Conservation (phyloP, 2,797 vertebrate species). For the Enteromius paludinosus region DNA sequence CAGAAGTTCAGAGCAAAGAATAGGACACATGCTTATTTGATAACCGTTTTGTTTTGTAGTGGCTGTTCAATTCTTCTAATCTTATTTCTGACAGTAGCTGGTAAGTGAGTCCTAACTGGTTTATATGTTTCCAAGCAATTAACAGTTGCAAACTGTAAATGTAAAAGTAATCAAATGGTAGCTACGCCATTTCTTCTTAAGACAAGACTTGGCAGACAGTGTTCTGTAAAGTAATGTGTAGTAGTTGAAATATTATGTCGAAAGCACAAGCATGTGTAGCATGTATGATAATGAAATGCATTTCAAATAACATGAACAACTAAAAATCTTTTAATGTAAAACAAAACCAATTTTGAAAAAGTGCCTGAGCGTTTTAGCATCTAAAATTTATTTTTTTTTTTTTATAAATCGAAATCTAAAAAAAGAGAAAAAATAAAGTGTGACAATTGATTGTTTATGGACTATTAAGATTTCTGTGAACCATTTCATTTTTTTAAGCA, state of each 20-base stretch:
- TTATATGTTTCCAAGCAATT: no score
- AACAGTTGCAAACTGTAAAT: no score
- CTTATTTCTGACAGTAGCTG: no score
- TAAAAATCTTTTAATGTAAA: background rate
- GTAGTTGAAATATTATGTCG: background rate
- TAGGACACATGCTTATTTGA: background rate
- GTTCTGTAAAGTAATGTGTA: no score
- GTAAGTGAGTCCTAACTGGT: no score
- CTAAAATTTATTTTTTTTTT: background rate
- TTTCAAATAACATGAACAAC: background rate
- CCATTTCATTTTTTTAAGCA: background rate
- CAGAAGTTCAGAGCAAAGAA: background rate
- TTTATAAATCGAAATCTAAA: background rate
- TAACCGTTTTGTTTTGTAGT: no score
- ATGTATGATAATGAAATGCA: background rate
- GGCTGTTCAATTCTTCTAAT: background rate
- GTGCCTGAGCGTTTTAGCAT: background rate
- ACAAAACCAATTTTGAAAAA: background rate
- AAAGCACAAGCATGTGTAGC: background rate
- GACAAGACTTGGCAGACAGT: background rate
- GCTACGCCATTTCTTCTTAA: background rate
- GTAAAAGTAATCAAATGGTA: no score
- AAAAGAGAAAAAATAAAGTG: background rate
- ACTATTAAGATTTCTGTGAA: background rate
- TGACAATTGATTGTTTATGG: no score